A percentile compares a stretch with the other conserved stretches of the same genome.
Conservation (phyloP, 2,797 vertebrate species). For the Phalloptychus januarius region DNA sequence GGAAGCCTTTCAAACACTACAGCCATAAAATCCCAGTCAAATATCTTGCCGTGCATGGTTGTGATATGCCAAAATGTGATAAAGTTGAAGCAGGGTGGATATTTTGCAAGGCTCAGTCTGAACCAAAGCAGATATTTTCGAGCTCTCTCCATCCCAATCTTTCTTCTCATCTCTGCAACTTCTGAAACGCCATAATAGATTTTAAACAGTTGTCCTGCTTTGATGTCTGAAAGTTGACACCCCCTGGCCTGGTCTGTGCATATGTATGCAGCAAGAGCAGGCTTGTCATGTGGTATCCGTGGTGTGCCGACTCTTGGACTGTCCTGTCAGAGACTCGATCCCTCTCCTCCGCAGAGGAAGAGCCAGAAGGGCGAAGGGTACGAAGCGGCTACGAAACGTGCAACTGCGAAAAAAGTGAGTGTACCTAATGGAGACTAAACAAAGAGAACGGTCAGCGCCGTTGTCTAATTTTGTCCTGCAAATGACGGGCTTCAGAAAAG, state of each 20-base stretch:
- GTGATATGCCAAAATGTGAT: neutral
- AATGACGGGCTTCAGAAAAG: slow-evolving; percentile 61
- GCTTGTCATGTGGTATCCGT: slow-evolving; percentile 48
- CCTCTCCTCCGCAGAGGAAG: neutral
- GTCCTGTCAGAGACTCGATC: slow-evolving; percentile 15
- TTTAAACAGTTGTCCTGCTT: neutral
- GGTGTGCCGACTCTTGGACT: slow-evolving; percentile 17
- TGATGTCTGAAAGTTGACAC: slow-evolving; percentile 13
- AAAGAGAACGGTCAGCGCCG: slow-evolving; percentile 46
- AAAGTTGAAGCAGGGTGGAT: neutral
- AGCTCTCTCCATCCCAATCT: neutral
- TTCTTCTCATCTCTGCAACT: neutral
- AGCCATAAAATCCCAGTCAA: neutral
- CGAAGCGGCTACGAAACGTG: slow-evolving; percentile 36
- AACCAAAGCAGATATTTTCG: neutral
- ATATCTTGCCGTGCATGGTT: neutral
- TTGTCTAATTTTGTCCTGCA: slow-evolving; percentile 61
- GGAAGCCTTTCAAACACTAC: neutral
- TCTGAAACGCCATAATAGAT: neutral
- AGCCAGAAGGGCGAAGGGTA: slow-evolving; percentile 16
- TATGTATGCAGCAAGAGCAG: slow-evolving; percentile 9
- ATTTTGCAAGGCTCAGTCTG: neutral
- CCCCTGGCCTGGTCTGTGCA: neutral
- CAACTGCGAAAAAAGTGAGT: slow-evolving; percentile 53
- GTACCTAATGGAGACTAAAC: slow-evolving; percentile 54